Conservation (phyloP, 2,113 vertebrate genomes). For the Pterocles burchelli region DNA sequence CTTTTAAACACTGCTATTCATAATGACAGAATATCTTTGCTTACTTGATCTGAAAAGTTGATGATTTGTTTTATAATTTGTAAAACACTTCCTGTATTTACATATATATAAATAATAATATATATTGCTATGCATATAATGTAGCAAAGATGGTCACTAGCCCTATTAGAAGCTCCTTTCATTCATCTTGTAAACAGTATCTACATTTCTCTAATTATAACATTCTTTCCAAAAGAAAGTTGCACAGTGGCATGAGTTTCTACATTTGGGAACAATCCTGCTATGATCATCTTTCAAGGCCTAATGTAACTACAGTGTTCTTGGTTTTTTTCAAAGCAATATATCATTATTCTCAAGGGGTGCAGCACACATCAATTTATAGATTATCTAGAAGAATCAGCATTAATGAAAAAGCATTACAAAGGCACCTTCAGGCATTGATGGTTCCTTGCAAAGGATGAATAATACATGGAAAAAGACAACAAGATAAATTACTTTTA, state of each 20-base stretch:
- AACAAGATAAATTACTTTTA: not conserved
- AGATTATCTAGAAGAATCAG: not conserved
- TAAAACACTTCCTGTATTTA: not conserved
- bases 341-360: not conserved
- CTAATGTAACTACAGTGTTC: not conserved
- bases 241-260: not conserved
- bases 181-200: not conserved
- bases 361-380: not conserved
- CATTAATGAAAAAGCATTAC: not conserved
- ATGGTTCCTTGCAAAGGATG: not conserved
- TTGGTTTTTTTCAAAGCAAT: not conserved
- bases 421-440: not conserved
- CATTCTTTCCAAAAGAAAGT: not conserved
- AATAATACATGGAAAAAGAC: slow-evolving; percentile 24
- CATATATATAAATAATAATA: no score
- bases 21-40: not conserved
- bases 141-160: not conserved
- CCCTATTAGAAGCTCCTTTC: not conserved
- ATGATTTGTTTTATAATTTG: not conserved
- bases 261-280: not conserved
- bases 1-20: not conserved
- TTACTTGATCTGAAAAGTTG: not conserved
- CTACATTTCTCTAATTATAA: not conserved
- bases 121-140: not conserved
- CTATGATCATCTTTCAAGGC: not conserved